phyloP scores from a whole-genome alignment of 2,888 invertebrate species.

The Thecocarcelia acutangulata region DNA sequence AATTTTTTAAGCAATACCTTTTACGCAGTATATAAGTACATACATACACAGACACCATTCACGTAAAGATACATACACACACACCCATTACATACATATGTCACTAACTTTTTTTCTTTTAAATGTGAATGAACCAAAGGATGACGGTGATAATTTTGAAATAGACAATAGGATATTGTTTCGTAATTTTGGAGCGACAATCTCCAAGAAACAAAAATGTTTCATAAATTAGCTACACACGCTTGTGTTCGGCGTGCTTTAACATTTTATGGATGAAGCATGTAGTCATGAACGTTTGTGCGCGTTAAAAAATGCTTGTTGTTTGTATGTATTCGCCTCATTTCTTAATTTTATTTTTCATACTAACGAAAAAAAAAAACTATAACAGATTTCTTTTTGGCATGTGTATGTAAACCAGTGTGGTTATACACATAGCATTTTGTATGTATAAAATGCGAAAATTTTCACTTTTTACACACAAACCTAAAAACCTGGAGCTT shows the following conservation, averaged over 20 bases:
- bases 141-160: constrained; percentile 27
- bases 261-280: constrained; percentile 46
- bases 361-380: constrained; percentile 47
- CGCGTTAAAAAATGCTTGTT: constrained; percentile 63
- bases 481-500: constrained; percentile 37
- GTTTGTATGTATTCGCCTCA: constrained; percentile 58
- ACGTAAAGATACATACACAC: constrained; percentile 37
- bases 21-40: constrained; percentile 57
- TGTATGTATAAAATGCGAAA: constrained; percentile 78
- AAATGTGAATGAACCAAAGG: constrained; percentile 65
- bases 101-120: constrained; percentile 29
- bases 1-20: constrained; percentile 23
- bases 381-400: constrained; percentile 50
- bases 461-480: constrained; percentile 74
- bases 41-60: constrained; percentile 11
- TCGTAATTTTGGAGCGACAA: constrained; percentile 26
- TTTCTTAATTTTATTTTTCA: constrained; percentile 51
- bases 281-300: constrained; percentile 50
- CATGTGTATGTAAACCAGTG: constrained; percentile 65
- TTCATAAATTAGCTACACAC: constrained; percentile 38
- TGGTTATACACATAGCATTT: constrained; percentile 76
- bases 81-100: neutral
- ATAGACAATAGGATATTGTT: constrained; percentile 8
- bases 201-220: constrained; percentile 31
- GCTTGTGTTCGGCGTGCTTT: constrained; percentile 51